Evolutionary conservation across 2,888 invertebrate genomes (phyloP), one percentile per base, ranked within the genome.

Genomic region (Ramazzottius varieornatus): DNA sequence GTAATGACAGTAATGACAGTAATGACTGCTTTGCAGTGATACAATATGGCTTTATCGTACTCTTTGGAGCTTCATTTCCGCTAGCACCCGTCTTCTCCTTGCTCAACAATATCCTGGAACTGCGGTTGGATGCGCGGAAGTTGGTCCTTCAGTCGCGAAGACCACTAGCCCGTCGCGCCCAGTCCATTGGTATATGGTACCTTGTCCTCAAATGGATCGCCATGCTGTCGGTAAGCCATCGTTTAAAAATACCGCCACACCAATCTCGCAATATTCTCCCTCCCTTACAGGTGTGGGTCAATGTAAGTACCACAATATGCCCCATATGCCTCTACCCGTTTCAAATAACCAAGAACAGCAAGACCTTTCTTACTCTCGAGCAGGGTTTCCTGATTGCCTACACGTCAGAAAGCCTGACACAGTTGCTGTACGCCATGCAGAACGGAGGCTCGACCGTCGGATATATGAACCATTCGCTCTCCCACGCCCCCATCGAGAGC

Each of bases 51-150:
- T 79, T 79, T 70, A 73, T 78, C 66, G 78, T 78, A 1, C 72
- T 79, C 65, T 79, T 80, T 71, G 79, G 78, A 63, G 76, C 78
- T 20, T 79, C 79, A 1, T 79, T 79, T 70, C 79, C 79, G 1
- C 71, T 79, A 40, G 79, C 78, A 32, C 79, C 79, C 1, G 70
- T 80, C 32, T 79, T 78, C 70, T 77, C 78, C 4, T 71, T 79
- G 33, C 54, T 79, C 46, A 79, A 80, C 72, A 79, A 80, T 70
- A 72, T 79, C 64, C 72, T 80, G 46, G 79, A 79, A 71, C 76
- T 80, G 64, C 70, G 78, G 2, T 70, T 75, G 33, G 79, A 78
- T 70, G 78, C 79, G 34, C 74, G 73, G 69, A 79, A 79, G 70
- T 75, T 78, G 67, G 72, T 77, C 46, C 74, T 74, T 20, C 73